Evolutionary conservation across 2,797 vertebrate species (phyloP), one percentile per base, ranked within the genome.

Genomic region (Distichodus sexfasciatus): DNA sequence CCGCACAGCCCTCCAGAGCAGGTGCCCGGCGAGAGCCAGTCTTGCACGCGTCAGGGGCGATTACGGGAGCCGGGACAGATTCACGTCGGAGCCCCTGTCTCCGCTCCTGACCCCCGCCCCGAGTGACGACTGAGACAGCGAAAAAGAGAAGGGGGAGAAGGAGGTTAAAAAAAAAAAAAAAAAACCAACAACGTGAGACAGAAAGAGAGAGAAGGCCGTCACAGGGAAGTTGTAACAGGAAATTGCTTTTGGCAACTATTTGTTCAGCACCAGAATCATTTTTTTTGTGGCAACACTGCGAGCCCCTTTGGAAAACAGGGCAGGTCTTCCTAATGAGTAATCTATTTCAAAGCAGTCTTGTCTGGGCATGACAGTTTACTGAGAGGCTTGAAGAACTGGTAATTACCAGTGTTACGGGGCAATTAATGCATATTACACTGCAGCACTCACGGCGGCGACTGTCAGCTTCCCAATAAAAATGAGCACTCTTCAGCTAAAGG

Each of bases 361-460:
- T 96, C 97, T 98, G 96, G 95, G 95, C 97, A 98, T 99, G 97
- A 99, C 96, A 98, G 96, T 98, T 99, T 97, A 98, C 97, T 94
- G 96, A 98, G 96, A 98, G 94, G 93, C 95, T 96, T 96, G 96
- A 96, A 97, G 95, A 98, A 98, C 95, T 97, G 94, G 95, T 98
- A 99, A 99, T 99, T 98, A 98, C 95, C 96, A 98, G 96, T 96
- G 97, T 98, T 98, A 99, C 96, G 93, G 97, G 96, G 96, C 96
- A 99, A 99, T 99, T 99, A 99, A 99, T 98, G 97, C 97, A 98
- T 98, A 99, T 99, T 99, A 98, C 96, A 98, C 95, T 96, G 96
- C 95, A 92, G 93, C 95, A 95, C 95, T 97, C 94, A 95, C 96
- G 95, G 96, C 89, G 94, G 94, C 94, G 95, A 99, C 97, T 99